Conservation (phyloP, 2,888 invertebrate species). For the Mesoligia furuncula region DNA sequence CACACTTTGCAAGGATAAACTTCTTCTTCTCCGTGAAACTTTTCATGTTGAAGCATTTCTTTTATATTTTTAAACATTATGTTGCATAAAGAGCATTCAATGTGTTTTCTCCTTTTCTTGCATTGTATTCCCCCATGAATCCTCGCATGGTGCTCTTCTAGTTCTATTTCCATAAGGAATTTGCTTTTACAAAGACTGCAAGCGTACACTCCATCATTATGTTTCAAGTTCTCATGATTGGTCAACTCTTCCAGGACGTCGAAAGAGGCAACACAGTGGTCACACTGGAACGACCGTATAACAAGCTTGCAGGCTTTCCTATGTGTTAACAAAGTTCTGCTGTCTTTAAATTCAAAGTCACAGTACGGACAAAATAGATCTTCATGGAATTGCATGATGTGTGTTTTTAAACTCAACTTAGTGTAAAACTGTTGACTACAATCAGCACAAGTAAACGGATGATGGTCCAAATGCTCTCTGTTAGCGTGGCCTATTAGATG, state of each 20-base stretch:
- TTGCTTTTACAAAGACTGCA: conserved; percentile 75
- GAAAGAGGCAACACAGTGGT: conserved; percentile 75
- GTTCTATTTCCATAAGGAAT: conserved; percentile 66
- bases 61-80: conserved; percentile 72
- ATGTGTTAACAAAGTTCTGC: conserved; percentile 67
- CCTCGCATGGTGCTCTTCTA: conserved; percentile 75
- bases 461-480: conserved; percentile 78
- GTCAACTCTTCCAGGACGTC: conserved; percentile 66
- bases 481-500: conserved; percentile 77
- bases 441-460: conserved; percentile 76
- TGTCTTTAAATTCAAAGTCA: conserved; percentile 72
- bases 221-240: conserved; percentile 70
- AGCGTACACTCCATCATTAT: conserved; percentile 69
- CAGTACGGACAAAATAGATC: conserved; percentile 75
- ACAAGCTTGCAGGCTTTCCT: conserved; percentile 68
- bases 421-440: conserved; percentile 79
- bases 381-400: conserved; percentile 75
- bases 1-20: conserved; percentile 75
- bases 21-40: conserved; percentile 66
- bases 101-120: conserved; percentile 74
- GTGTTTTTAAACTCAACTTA: conserved; percentile 73
- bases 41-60: conserved; percentile 73
- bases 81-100: conserved; percentile 77
- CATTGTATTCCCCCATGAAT: conserved; percentile 75
- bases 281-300: conserved; percentile 67